Percentiles rank a stretch among this genome's conserved stretches.
phyloP scores from a whole-genome alignment of 2,113 vertebrate genomes.

The Cisticola juncidis region DNA sequence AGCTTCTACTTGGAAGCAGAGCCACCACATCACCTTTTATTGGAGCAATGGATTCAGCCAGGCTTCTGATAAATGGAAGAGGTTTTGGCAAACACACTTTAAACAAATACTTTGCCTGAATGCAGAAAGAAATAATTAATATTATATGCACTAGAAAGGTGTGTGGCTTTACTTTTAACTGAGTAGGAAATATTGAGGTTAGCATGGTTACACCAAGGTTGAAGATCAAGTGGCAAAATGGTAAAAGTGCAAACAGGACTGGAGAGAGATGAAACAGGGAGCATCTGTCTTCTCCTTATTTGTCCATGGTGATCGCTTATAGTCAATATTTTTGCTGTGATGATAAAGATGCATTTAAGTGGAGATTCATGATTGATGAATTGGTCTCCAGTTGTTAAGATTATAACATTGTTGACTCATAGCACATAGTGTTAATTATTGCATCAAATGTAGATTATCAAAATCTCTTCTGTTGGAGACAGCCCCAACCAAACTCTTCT shows the following conservation, averaged over 20 bases:
- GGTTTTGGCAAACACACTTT: neutral
- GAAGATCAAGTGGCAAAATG: conserved; percentile 52
- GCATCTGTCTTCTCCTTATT: neutral
- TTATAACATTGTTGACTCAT: neutral
- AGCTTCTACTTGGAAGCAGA: neutral
- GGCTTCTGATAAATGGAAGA: neutral
- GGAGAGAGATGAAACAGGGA: neutral
- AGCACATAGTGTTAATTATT: neutral
- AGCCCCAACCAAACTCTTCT: neutral
- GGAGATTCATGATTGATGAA: neutral
- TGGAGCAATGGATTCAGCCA: neutral
- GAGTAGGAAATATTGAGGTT: conserved; percentile 15
- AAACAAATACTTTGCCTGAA: neutral
- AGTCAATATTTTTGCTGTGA: neutral
- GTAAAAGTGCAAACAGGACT: conserved; percentile 18
- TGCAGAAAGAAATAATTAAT: neutral
- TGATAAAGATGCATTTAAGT: neutral
- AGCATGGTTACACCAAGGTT: conserved; percentile 6
- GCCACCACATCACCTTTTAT: neutral
- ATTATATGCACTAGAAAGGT: neutral
- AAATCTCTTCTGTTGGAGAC: neutral
- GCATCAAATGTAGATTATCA: neutral
- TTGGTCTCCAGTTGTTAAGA: neutral
- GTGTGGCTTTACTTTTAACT: neutral
- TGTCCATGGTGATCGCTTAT: neutral